A percentile compares a stretch with the other conserved stretches of the same genome.
phyloP scores from a whole-genome alignment of 2,113 vertebrate species.

The Coregonus clupeaformis region DNA sequence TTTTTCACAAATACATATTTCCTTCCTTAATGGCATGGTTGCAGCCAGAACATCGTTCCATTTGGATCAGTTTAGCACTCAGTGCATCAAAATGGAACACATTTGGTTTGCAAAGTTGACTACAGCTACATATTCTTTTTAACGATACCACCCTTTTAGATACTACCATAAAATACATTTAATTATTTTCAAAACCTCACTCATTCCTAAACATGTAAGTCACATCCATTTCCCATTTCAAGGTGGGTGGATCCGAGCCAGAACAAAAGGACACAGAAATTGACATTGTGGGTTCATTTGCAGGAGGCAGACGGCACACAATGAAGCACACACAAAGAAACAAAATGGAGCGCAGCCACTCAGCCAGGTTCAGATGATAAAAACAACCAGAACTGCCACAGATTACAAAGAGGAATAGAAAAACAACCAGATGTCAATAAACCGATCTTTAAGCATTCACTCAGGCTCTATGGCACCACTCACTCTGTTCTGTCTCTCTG shows the following conservation, averaged over 20 bases:
- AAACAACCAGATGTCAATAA: background rate
- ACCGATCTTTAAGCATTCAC: background rate
- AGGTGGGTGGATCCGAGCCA: constrained; percentile 22
- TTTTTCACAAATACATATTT: no score
- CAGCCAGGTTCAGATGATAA: constrained; percentile 29
- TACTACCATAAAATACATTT: background rate
- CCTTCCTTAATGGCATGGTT: no score
- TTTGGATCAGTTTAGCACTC: no score
- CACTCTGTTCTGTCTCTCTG: background rate
- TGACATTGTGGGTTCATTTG: constrained; percentile 25
- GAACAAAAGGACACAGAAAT: constrained; percentile 26
- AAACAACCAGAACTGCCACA: background rate
- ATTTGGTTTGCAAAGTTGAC: background rate
- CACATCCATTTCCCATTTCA: background rate
- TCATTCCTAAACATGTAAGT: constrained; percentile 5
- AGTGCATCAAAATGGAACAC: no score
- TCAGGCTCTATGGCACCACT: background rate
- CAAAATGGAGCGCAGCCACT: constrained; percentile 10
- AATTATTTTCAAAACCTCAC: background rate
- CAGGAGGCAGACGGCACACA: constrained; percentile 36
- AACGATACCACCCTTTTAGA: background rate
- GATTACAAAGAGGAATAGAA: no score
- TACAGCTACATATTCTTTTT: background rate
- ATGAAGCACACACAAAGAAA: constrained; percentile 26
- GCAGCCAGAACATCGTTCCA: no score